phyloP scores from a whole-genome alignment of 2,888 invertebrate genomes.

The Tortrix viridana region DNA sequence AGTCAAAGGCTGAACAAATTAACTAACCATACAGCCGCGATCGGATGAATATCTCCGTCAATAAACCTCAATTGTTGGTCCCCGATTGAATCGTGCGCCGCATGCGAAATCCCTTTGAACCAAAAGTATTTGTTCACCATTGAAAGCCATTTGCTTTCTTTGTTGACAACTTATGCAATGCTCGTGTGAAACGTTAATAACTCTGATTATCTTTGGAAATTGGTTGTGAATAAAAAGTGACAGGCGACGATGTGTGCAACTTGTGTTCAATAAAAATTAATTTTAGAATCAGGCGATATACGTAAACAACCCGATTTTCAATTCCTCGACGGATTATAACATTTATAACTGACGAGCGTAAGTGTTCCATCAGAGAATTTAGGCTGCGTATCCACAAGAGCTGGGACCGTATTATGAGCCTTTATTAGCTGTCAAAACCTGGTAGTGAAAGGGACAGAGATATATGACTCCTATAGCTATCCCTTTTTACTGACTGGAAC shows the following conservation, averaged over 20 bases:
- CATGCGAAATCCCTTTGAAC: slow-evolving; percentile 52
- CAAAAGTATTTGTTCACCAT: slow-evolving; percentile 53
- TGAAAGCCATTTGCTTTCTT: slow-evolving; percentile 66
- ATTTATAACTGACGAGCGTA: too few species aligned
- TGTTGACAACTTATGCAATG: slow-evolving; percentile 71
- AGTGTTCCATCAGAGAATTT: too few species aligned
- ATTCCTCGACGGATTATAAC: too few species aligned
- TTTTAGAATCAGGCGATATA: too few species aligned
- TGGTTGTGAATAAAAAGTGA: slow-evolving; percentile 9
- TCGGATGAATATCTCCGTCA: slow-evolving; percentile 49
- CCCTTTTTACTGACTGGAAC: too few species aligned
- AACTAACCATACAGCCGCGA: slow-evolving; percentile 48
- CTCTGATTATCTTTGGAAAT: slow-evolving; percentile 47
- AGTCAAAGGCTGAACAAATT: slow-evolving; percentile 43
- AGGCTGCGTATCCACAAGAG: too few species aligned
- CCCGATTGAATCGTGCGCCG: slow-evolving; percentile 44
- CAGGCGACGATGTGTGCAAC: slow-evolving; percentile 5
- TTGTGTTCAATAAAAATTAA: too few species aligned
- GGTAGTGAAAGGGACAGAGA: too few species aligned
- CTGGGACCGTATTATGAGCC: too few species aligned
- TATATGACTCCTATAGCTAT: too few species aligned
- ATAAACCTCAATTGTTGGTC: slow-evolving; percentile 54
- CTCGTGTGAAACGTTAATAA: slow-evolving; percentile 53
- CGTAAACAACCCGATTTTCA: too few species aligned
- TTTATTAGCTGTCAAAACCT: too few species aligned